These are phyloP conservation scores for Apomyelois bistriatella DNA, from an alignment of 2,888 invertebrate species.

Conservation along the genomic window DNA sequence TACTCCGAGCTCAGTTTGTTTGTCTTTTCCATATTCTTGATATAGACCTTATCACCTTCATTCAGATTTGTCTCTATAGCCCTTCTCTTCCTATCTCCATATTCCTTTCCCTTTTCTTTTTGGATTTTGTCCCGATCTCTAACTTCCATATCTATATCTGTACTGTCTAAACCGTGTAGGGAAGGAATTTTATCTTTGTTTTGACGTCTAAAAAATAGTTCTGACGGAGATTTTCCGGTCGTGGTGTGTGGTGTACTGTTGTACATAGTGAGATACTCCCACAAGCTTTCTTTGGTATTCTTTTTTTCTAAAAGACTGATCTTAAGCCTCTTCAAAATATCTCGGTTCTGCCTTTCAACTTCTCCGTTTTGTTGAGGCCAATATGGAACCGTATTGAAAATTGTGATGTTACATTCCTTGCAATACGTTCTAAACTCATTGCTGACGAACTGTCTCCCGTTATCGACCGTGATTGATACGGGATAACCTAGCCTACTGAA, in stretches of 20 bases:
- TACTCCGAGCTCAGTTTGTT: conserved; percentile 21
- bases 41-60: conserved; percentile 32
- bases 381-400: conserved; percentile 26
- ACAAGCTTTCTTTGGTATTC: conserved; percentile 22
- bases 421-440: conserved; percentile 23
- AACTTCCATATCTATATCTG: conserved; percentile 21
- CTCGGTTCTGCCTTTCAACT: conserved; percentile 32
- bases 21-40: conserved; percentile 22
- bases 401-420: conserved; percentile 18
- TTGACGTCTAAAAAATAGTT: too few relatives aligned
- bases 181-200: conserved; percentile 28
- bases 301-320: conserved; percentile 22
- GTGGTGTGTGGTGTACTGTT: conserved; percentile 27
- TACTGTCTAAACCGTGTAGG: conserved; percentile 12
- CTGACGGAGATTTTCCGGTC: conserved; percentile 28
- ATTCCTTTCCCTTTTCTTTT: too few relatives aligned
- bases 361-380: conserved; percentile 33
- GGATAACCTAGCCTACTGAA: conserved; percentile 26
- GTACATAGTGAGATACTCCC: too few relatives aligned
- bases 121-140: conserved; percentile 22
- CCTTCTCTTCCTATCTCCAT: conserved; percentile 24
- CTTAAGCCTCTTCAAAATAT: conserved; percentile 27
- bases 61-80: conserved; percentile 23
- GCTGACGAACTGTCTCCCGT: conserved; percentile 27
- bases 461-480: conserved; percentile 23